Evolutionary conservation across 2,797 vertebrate genomes (phyloP).

Genomic region (Nothura maculosa): DNA sequence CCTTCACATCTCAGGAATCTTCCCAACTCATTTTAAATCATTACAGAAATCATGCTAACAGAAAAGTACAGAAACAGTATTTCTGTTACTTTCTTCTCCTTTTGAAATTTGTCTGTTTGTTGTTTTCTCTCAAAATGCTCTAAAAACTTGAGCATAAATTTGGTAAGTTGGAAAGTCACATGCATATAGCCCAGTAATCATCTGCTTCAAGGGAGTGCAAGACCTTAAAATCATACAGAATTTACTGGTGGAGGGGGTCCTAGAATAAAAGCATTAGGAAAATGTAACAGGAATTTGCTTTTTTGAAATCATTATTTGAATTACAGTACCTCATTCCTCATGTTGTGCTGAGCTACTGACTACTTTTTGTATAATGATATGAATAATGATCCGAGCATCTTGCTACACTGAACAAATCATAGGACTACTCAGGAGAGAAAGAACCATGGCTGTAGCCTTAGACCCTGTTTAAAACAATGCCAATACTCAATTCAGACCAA

Average conservation of each 20-base stretch:
- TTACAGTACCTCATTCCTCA: neutral
- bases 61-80: neutral
- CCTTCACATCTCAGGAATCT: neutral
- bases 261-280: neutral
- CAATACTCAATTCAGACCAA: neutral
- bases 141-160: neutral
- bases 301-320: neutral
- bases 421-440: neutral
- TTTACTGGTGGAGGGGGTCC: neutral
- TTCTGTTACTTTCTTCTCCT: neutral
- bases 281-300: neutral
- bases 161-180: neutral
- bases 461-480: neutral
- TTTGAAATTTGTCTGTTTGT: neutral
- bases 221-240: neutral
- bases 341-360: accelerated
- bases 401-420: neutral
- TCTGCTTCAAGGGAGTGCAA: neutral
- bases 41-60: neutral
- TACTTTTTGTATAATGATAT: neutral
- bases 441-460: neutral
- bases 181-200: neutral
- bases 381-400: neutral
- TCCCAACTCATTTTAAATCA: neutral
- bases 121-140: neutral